Evolutionary conservation across 2,888 invertebrate species (phyloP), one percentile per base, ranked within the genome.

Genomic region (Andrena bicolor): DNA sequence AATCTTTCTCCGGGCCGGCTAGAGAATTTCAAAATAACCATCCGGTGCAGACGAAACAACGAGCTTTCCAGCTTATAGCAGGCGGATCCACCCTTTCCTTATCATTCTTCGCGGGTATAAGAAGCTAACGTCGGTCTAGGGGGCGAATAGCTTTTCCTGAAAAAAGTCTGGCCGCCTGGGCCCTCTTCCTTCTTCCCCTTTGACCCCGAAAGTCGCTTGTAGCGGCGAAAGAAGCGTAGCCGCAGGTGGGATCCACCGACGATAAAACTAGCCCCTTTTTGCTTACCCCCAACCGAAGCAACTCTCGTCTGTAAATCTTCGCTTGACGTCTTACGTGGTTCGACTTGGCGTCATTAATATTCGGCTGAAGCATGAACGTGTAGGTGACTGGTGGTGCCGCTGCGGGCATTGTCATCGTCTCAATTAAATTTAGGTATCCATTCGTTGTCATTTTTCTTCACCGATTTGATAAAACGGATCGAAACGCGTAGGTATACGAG

Each of bases 281-380:
- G 73, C 73, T 63, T 70, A 13, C 58, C 28, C 41, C 26, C 41
- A 16, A 60, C 26, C 65, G 41, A 6, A 8, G 28, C 4, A 66
- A 4, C 73, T 16, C 65, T 20, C 41, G 66, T 30, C 70, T 76
- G 74, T 80, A 87, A 87, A 85, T 85, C 76, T 82, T 77, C 60
- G 10, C 23, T 7, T 10, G 75, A 35, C 76, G 61, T 81, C 83
- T 83, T 71, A 75, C 85, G 60, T n/a, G 64, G 61, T 78, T 87
- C 79, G 79, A 83, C 76, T 53, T 70, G 53, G 76, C 78, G 73
- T 88, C 89, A 80, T 90, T 90, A 90, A 89, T 88, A 90, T 89
- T 82, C 81, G 35, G 5, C 28, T 48, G 8, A 53, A 16, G 41
- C 41, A 41, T 4, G 41, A 16, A 41, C 4, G 16, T 41, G 16